phyloP scores from a whole-genome alignment of 2,888 invertebrate genomes.

The Panzeria rudis region DNA sequence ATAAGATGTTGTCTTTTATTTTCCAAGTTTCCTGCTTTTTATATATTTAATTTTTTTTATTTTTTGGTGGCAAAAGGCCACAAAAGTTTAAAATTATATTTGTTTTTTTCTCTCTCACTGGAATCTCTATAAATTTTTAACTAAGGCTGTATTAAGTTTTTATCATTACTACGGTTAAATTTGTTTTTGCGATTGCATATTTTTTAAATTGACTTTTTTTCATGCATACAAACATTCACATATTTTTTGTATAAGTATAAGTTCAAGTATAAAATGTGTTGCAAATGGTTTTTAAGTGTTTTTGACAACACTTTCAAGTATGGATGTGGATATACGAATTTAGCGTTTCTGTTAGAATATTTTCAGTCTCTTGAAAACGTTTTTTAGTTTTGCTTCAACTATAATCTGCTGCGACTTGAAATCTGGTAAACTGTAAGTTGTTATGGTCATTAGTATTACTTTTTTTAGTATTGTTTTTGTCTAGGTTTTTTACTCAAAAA shows the following conservation, averaged over 20 bases:
- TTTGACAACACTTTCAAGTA: constrained; percentile 77
- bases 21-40: constrained; percentile 30
- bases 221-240: neutral
- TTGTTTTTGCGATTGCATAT: neutral
- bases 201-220: too few relatives aligned
- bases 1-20: constrained; percentile 56
- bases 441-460: constrained; percentile 52
- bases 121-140: constrained; percentile 62
- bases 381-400: constrained; percentile 27
- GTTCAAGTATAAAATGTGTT: constrained; percentile 77
- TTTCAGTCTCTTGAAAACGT: neutral
- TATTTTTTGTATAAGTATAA: neutral
- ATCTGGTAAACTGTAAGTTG: constrained; percentile 52
- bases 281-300: constrained; percentile 82
- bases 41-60: constrained; percentile 3
- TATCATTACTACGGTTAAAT: neutral
- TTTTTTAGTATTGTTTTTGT: constrained; percentile 12
- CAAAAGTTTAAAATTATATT: constrained; percentile 59
- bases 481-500: neutral
- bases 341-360: constrained; percentile 11
- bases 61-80: constrained; percentile 50
- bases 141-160: constrained; percentile 42
- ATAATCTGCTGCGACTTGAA: constrained; percentile 57
- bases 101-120: neutral
- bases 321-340: constrained; percentile 23